Evolutionary conservation across 2,113 vertebrate genomes (phyloP), one percentile per base, ranked within the genome.

Genomic region (Ctenodactylus gundi): DNA sequence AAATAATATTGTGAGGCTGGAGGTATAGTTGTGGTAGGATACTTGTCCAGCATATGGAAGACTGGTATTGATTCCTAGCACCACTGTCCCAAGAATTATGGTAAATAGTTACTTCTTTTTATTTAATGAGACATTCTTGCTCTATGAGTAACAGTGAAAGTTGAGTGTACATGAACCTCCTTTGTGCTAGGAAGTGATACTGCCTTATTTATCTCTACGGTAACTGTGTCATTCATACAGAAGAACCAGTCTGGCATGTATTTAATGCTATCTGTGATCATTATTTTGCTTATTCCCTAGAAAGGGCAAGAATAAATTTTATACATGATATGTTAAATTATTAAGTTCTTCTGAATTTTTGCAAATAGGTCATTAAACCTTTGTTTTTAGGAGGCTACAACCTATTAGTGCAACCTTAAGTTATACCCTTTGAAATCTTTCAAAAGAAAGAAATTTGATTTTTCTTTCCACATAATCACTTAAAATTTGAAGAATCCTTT

Each of bases 81-180:
- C 15, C 21, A 27, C 57, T 53, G 13, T 31, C 17, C 23, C 13
- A 39, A 49, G 31, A n/a, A 51, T 25, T 88, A 11, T 84, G 21
- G 20, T 93, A 65, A 94, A n/a, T 17, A 49, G 3, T 89, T 36
- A 89, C 91, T 94, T 25, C 39, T 80, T 76, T 55, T 49, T 92
- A n/a, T 51, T 92, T 65, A 80, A 60, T 87, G 31, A 86, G 27
- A 83, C 21, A 70, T 55, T 23, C 17, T 62, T 93, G 36, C 15
- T 95, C 7, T 93, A 2, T 93, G 76, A 95, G 27, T 89, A 93
- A 75, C n/a, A 78, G 21, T 80, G 87, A 87, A 92, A 96, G 18
- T 65, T 65, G 39, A 58, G 31, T 88, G 13, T 51, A 62, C 25
- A 57, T 44, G 60, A 94, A 92, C 20, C 29, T 85, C 20, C 34